phyloP scores from a whole-genome alignment of 2,888 invertebrate genomes.

The Dryobotodes eremita region DNA sequence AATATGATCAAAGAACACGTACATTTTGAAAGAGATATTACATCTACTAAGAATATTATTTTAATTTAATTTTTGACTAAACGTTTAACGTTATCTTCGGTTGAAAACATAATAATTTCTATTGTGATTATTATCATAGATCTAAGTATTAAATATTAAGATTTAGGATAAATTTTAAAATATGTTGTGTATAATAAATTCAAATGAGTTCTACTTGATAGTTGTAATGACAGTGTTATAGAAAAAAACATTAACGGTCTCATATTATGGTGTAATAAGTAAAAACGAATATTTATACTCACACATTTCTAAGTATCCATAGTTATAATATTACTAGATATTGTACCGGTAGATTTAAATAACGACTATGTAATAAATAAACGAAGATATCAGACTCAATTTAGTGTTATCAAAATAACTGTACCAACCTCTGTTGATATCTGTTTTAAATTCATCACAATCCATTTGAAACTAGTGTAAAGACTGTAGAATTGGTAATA shows the following conservation, averaged over 20 bases:
- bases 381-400: conserved; percentile 76
- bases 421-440: conserved; percentile 79
- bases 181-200: conserved; percentile 75
- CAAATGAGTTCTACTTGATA: conserved; percentile 65
- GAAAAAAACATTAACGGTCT: conserved; percentile 58
- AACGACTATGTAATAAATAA: conserved; percentile 69
- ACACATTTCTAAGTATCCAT: conserved; percentile 67
- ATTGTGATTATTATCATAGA: conserved; percentile 80
- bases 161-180: conserved; percentile 69
- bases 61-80: conserved; percentile 48
- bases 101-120: conserved; percentile 72
- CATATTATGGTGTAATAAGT: conserved; percentile 58
- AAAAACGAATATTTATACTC: conserved; percentile 78
- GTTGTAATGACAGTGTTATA: conserved; percentile 68
- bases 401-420: conserved; percentile 73
- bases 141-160: conserved; percentile 71
- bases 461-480: conserved; percentile 81
- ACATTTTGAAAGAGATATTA: conserved; percentile 29
- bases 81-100: conserved; percentile 76
- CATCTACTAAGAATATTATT: conserved; percentile 18
- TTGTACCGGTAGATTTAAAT: conserved; percentile 70
- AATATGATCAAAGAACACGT: conserved; percentile 30
- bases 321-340: conserved; percentile 65
- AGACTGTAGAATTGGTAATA: conserved; percentile 88
- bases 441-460: conserved; percentile 80